phyloP scores from a whole-genome alignment of 2,888 invertebrate genomes.

The Erebia ligea region DNA sequence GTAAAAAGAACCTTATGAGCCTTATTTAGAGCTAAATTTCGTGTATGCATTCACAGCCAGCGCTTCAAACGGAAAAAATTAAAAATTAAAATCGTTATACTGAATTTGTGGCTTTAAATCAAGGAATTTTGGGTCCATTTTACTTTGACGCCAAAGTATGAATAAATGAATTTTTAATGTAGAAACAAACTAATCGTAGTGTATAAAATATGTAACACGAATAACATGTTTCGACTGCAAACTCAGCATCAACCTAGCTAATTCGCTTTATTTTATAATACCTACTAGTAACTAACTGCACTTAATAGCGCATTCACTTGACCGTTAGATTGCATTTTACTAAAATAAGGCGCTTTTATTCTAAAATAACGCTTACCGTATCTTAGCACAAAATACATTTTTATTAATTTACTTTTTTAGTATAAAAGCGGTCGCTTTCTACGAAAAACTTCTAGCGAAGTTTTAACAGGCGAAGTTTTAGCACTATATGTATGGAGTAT shows the following conservation, averaged over 20 bases:
- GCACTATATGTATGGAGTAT: neutral
- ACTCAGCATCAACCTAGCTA: neutral
- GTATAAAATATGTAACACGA: no score
- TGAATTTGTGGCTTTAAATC: no score
- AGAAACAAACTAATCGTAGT: no score
- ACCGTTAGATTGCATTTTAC: neutral
- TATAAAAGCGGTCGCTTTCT: neutral
- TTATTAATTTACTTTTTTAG: neutral
- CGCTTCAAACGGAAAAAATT: no score
- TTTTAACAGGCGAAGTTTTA: slow-evolving; percentile 16
- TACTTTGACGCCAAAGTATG: neutral
- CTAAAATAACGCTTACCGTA: no score
- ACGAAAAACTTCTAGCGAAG: neutral
- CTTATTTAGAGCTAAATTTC: no score
- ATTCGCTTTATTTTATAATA: neutral
- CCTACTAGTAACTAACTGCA: no score
- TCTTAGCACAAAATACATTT: neutral
- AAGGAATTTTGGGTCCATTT: neutral
- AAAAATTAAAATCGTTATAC: no score
- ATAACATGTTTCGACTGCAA: no score
- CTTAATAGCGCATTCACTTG: neutral
- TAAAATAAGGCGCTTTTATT: slow-evolving; percentile 9
- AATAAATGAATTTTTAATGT: no score
- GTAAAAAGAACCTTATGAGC: no score
- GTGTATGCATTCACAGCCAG: no score